phyloP scores from a whole-genome alignment of 2,113 vertebrate genomes.

The Hemibagrus wyckioides region DNA sequence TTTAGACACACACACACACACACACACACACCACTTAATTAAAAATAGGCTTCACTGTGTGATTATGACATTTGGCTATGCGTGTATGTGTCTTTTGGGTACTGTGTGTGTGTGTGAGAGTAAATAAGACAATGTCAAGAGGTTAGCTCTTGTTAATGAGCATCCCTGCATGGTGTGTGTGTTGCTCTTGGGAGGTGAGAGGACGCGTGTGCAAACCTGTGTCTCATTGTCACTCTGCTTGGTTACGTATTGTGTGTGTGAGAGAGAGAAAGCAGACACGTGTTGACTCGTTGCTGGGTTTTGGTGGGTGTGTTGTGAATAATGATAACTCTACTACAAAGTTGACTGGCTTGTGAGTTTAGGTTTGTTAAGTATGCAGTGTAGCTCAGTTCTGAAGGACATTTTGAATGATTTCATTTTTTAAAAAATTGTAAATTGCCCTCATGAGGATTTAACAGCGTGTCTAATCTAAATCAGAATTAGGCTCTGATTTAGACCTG shows the following conservation, averaged over 20 bases:
- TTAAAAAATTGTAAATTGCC: neutral
- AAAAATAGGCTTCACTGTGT: neutral
- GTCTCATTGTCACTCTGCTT: slow-evolving; percentile 2
- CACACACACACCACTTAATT: neutral
- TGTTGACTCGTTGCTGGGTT: neutral
- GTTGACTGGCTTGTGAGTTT: neutral
- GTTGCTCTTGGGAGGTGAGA: slow-evolving; percentile 23
- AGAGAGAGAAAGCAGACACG: neutral
- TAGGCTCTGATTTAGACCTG: neutral
- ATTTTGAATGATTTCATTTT: neutral
- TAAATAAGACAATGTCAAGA: neutral
- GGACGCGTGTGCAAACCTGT: slow-evolving; percentile 7
- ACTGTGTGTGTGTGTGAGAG: neutral
- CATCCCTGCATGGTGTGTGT: neutral
- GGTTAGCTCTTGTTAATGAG: slow-evolving; percentile 26
- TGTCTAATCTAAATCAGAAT: neutral
- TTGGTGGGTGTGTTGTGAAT: neutral
- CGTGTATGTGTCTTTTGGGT: slow-evolving; percentile 3
- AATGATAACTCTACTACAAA: neutral
- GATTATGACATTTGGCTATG: neutral
- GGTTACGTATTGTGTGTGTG: accelerated
- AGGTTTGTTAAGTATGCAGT: neutral
- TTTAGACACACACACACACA: neutral
- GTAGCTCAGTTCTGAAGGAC: neutral
- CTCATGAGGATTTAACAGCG: neutral